These are phyloP conservation scores for Pegea sp. DNA, from an alignment of 23 tunicate genomes.

Conservation along the genomic window DNA sequence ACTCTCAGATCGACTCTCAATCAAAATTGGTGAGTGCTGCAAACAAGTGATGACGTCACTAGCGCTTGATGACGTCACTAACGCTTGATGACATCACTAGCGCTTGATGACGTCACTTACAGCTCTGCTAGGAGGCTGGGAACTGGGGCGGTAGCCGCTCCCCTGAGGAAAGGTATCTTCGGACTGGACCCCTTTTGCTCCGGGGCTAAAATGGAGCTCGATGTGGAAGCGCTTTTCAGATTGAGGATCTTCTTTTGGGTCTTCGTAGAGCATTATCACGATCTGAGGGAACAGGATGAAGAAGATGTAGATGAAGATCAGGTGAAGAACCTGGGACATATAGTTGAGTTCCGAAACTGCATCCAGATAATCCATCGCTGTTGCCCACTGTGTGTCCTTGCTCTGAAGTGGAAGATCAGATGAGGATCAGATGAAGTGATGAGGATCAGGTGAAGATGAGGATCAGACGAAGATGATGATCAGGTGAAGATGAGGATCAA, in stretches of 20 bases:
- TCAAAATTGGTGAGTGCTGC: too few relatives aligned
- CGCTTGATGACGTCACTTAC: conserved; percentile 10
- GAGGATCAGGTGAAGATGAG: too few relatives aligned
- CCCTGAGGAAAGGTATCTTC: conserved; percentile 93
- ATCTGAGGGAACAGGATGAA: conserved; percentile 15
- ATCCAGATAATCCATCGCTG: conserved; percentile 85
- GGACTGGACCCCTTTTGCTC: conserved; percentile 65
- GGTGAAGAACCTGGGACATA: conserved; percentile 64
- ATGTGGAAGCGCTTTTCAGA: conserved; percentile 92
- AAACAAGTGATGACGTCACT: too few relatives aligned
- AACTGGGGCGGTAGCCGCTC: conserved; percentile 78
- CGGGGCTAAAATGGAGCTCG: conserved; percentile 98
- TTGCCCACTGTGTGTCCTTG: conserved; percentile 75
- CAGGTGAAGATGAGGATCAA: too few relatives aligned
- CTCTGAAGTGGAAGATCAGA: too few relatives aligned
- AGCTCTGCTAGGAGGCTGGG: conserved; percentile 71
- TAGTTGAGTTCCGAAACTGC: conserved; percentile 92
- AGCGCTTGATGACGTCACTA: too few relatives aligned
- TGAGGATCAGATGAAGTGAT: too few relatives aligned
- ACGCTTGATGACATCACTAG: not conserved
- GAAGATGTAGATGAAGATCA: not conserved
- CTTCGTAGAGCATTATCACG: conserved; percentile 94
- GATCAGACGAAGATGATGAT: too few relatives aligned
- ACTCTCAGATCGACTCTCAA: too few relatives aligned
- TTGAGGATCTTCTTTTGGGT: conserved; percentile 68